A percentile compares a stretch with the other conserved stretches of the same genome.
Evolutionary conservation across 2,888 invertebrate species (phyloP).

Genomic region (Diaprepes abbreviatus): DNA sequence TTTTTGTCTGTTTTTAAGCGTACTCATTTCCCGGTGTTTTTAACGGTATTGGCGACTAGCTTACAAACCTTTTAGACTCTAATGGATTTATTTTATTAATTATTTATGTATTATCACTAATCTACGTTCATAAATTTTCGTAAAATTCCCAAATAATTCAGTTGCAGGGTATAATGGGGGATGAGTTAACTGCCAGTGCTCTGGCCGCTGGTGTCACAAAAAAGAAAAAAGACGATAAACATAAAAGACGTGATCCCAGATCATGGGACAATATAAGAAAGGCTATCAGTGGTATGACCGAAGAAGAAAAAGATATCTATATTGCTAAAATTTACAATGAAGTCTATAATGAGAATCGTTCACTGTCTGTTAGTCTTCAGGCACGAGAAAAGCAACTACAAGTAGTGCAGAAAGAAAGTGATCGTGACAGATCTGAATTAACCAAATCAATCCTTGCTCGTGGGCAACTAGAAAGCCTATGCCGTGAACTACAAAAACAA

Average conservation of each 20-base stretch:
- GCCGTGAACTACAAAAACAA: conserved; percentile 92
- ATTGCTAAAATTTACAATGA: conserved; percentile 85
- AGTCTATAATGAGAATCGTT: conserved; percentile 78
- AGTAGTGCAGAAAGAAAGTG: conserved; percentile 80
- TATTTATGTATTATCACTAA: too few relatives aligned
- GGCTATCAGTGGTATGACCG: conserved; percentile 70
- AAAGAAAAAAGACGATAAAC: conserved; percentile 53
- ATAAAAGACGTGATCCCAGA: conserved; percentile 68
- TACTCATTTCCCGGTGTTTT: too few relatives aligned
- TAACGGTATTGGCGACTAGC: too few relatives aligned
- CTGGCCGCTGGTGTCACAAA: neutral
- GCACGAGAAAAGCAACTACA: conserved; percentile 66
- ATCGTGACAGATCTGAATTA: conserved; percentile 85
- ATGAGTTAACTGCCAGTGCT: conserved; percentile 5
- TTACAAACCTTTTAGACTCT: too few relatives aligned
- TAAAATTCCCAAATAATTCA: too few relatives aligned
- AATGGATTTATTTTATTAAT: too few relatives aligned
- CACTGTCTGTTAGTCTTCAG: conserved; percentile 67
- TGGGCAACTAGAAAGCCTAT: conserved; percentile 89
- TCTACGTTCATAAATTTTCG: too few relatives aligned
- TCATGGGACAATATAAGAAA: conserved; percentile 78
- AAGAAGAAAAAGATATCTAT: conserved; percentile 78
- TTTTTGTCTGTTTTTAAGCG: too few relatives aligned
- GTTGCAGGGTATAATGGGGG: conserved; percentile 11
- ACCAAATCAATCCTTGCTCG: conserved; percentile 87